These are phyloP conservation scores for Diorhabda carinulata DNA, from an alignment of 1,140 invertebrate genomes.

Conservation along the genomic window DNA sequence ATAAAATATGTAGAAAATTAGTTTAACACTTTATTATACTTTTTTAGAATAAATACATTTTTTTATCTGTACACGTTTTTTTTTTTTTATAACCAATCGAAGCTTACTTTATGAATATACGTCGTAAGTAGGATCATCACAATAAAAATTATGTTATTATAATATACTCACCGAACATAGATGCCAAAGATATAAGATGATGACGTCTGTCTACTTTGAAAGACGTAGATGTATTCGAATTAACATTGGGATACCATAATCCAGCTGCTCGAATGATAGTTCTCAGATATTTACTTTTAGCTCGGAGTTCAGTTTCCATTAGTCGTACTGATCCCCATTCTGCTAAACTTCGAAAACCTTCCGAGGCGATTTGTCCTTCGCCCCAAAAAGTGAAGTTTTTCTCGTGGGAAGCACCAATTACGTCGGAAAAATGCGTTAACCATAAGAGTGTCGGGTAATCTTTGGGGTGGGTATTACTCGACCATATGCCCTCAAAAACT, in stretches of 20 bases:
- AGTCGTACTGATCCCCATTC: constrained; percentile 89
- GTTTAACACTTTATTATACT: no score
- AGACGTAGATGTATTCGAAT: constrained; percentile 76
- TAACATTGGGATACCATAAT: constrained; percentile 89
- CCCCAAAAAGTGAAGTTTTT: constrained; percentile 92
- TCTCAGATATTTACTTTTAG: constrained; percentile 73
- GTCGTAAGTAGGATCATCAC: no score
- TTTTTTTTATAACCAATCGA: no score
- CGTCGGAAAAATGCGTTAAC: constrained; percentile 96
- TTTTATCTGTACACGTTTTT: no score
- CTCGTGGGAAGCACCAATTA: constrained; percentile 93
- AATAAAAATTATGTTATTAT: no score
- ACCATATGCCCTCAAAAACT: constrained; percentile 95
- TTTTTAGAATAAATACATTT: no score
- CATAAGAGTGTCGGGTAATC: constrained; percentile 87
- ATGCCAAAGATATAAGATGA: constrained; percentile 86
- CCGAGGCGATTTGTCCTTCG: constrained; percentile 82
- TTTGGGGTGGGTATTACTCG: constrained; percentile 91
- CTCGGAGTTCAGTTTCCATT: constrained; percentile 87
- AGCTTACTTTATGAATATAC: no score
- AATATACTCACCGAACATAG: constrained; percentile 82
- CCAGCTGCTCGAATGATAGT: constrained; percentile 94
- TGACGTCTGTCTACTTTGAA: constrained; percentile 87
- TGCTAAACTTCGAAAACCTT: constrained; percentile 86
- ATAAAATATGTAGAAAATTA: no score